Evolutionary conservation across 1,140 invertebrate species (phyloP).

Genomic region (Papilio polytes): DNA sequence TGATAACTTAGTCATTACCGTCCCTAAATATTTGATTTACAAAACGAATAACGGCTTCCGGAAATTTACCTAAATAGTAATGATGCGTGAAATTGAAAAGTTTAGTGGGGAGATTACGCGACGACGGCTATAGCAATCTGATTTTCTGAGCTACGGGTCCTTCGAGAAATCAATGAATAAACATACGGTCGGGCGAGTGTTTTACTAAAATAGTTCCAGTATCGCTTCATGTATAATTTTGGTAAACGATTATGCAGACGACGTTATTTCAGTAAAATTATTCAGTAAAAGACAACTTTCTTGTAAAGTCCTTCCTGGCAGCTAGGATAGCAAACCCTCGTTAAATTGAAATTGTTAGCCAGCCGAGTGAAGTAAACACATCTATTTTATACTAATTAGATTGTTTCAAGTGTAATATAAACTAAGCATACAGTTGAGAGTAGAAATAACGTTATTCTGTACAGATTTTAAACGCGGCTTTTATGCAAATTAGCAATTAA

Average conservation of each 20-base stretch:
- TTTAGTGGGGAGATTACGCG: background rate
- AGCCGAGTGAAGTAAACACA: background rate
- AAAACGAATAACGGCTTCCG: background rate
- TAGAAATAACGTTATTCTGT: background rate
- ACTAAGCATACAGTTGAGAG: background rate
- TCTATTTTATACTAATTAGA: background rate
- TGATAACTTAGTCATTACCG: background rate
- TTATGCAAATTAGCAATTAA: background rate
- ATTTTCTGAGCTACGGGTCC: background rate
- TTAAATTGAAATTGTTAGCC: background rate
- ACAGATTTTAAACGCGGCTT: background rate
- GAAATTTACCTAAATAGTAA: background rate
- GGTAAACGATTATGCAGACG: too few species aligned
- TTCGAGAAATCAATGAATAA: background rate
- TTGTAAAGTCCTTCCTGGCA: background rate
- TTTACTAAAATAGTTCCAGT: background rate
- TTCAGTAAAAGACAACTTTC: too few species aligned
- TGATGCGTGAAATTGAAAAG: constrained; percentile 3
- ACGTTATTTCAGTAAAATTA: too few species aligned
- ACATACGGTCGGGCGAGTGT: too few species aligned
- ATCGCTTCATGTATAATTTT: background rate
- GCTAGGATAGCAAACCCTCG: background rate
- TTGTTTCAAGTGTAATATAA: background rate
- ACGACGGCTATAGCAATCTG: background rate
- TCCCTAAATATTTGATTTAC: background rate